phyloP scores from a whole-genome alignment of 2,888 invertebrate genomes.

The Drosophila quinaria region DNA sequence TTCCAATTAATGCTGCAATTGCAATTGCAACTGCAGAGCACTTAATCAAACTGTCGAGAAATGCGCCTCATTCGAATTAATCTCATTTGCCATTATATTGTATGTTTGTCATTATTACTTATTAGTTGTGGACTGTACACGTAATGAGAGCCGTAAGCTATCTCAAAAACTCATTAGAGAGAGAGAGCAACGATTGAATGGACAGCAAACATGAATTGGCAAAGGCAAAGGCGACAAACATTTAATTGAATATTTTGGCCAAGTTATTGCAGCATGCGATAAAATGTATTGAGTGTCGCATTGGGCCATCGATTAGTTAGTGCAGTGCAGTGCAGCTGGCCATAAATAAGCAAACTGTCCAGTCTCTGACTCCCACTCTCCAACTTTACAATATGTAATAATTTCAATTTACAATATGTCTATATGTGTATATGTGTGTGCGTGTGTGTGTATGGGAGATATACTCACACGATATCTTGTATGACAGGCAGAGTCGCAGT shows the following conservation, averaged over 20 bases:
- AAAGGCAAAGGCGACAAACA: conserved; percentile 48
- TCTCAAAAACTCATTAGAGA: conserved; percentile 68
- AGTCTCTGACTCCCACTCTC: background rate
- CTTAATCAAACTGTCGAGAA: conserved; percentile 62
- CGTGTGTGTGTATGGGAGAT: conserved; percentile 12
- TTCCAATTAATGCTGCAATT: conserved; percentile 13
- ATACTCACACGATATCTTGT: conserved; percentile 46
- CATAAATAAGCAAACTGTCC: conserved; percentile 67
- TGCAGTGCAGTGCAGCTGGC: conserved; percentile 58
- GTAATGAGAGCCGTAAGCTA: conserved; percentile 31
- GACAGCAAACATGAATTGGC: conserved; percentile 67
- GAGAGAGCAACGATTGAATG: conserved; percentile 35
- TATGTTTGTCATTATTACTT: background rate
- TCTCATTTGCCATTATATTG: conserved; percentile 20
- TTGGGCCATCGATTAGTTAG: conserved; percentile 60
- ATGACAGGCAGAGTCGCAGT: conserved; percentile 55
- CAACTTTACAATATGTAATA: conserved; percentile 63
- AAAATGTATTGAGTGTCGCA: conserved; percentile 69
- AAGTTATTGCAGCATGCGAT: conserved; percentile 69
- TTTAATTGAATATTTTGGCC: conserved; percentile 75
- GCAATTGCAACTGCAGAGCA: conserved; percentile 15
- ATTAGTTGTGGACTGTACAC: background rate
- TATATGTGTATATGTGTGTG: conserved; percentile 23
- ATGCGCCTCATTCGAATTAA: conserved; percentile 12
- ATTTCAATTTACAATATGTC: conserved; percentile 74